Percentiles rank a stretch among this genome's conserved stretches.
Conservation (phyloP, 2,888 invertebrate genomes). For the Meliscaeva auricollis region DNA sequence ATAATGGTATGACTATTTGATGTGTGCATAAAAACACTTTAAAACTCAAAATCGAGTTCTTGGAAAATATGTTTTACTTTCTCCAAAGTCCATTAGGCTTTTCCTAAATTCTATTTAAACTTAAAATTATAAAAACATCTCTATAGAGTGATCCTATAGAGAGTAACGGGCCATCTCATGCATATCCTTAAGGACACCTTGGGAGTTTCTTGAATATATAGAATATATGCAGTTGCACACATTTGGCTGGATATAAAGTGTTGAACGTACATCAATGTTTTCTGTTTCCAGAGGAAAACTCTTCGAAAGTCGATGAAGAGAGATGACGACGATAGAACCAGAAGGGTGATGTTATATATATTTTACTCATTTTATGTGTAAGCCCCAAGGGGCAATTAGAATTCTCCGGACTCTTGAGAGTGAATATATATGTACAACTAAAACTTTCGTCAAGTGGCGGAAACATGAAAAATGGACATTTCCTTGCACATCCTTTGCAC, state of each 20-base stretch:
- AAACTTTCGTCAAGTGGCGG: slow-evolving; percentile 75
- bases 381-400: slow-evolving; percentile 75
- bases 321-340: not conserved
- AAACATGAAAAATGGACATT: slow-evolving; percentile 76
- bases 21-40: slow-evolving; percentile 46
- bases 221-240: not conserved
- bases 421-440: slow-evolving; percentile 53
- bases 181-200: slow-evolving; percentile 36
- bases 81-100: slow-evolving; percentile 66
- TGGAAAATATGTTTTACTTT: slow-evolving; percentile 47
- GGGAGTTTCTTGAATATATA: slow-evolving; percentile 4
- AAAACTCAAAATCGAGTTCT: slow-evolving; percentile 58
- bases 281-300: slow-evolving; percentile 4
- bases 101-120: slow-evolving; percentile 41
- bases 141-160: not conserved
- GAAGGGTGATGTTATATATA: not conserved
- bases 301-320: not conserved
- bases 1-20: not conserved
- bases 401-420: slow-evolving; percentile 63
- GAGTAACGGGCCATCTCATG: slow-evolving; percentile 27
- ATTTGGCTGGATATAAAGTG: slow-evolving; percentile 60
- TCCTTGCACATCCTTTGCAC: slow-evolving; percentile 70
- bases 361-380: slow-evolving; percentile 61
- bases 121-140: not conserved
- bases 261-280: slow-evolving; percentile 69